These are phyloP conservation scores for Eupithecia vulgata DNA, from an alignment of 2,888 invertebrate genomes.

Conservation along the genomic window DNA sequence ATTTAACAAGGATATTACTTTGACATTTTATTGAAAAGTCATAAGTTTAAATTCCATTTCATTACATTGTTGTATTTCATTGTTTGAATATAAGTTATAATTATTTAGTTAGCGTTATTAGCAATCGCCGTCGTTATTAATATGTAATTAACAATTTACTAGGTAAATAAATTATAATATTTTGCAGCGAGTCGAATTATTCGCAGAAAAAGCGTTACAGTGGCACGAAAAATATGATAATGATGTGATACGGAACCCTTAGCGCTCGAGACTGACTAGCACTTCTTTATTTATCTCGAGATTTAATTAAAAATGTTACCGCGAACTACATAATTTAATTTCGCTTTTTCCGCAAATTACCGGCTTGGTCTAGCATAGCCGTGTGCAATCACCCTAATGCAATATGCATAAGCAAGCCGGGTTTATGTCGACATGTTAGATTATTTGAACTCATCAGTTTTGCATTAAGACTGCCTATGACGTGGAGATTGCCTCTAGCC, in stretches of 20 bases:
- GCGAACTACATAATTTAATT: not conserved
- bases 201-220: not conserved
- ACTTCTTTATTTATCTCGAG: not conserved
- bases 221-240: not conserved
- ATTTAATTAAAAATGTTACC: not conserved
- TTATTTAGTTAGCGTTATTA: no score
- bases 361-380: not conserved
- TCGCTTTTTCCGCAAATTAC: not conserved
- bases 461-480: slow-evolving; percentile 49
- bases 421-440: slow-evolving; percentile 34
- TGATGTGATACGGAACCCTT: not conserved
- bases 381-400: slow-evolving; percentile 34
- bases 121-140: no score
- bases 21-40: no score
- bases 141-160: no score
- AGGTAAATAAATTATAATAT: no score
- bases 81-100: no score
- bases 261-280: not conserved
- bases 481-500: slow-evolving; percentile 28
- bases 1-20: no score
- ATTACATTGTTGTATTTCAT: no score
- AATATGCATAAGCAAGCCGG: slow-evolving; percentile 41
- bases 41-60: no score
- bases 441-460: slow-evolving; percentile 52
- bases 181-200: not conserved